Conservation (phyloP, 2,797 vertebrate species). For the Gastrophryne carolinensis region DNA sequence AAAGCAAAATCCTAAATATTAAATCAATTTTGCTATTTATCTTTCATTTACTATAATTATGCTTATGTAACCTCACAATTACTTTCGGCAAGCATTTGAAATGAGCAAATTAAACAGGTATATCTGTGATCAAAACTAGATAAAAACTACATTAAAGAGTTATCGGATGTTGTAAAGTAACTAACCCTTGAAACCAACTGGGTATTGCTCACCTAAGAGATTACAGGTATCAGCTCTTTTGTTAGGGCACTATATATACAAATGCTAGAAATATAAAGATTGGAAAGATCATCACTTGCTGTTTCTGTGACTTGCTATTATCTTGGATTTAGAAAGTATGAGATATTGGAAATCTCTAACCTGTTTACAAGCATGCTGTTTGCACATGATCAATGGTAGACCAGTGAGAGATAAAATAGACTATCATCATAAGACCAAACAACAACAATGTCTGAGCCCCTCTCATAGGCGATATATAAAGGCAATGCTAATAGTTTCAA, state of each 20-base stretch:
- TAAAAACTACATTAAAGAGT: background rate
- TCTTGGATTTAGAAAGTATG: background rate
- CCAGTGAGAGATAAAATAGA: background rate
- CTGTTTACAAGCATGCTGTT: background rate
- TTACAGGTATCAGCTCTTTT: background rate
- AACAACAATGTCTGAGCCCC: too few species aligned
- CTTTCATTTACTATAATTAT: too few species aligned
- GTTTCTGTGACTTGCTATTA: background rate
- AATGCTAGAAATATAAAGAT: background rate
- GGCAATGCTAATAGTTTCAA: too few species aligned
- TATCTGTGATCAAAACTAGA: background rate
- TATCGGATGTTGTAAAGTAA: background rate
- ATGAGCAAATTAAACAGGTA: too few species aligned
- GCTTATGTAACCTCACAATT: too few species aligned
- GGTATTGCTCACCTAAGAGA: background rate
- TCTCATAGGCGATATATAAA: too few species aligned
- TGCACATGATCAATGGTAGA: background rate
- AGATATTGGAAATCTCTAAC: background rate
- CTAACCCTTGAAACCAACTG: conserved; percentile 8
- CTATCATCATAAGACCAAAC: too few species aligned
- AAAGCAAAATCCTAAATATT: too few species aligned
- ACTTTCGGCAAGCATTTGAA: too few species aligned
- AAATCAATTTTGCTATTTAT: too few species aligned
- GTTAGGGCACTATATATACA: background rate
- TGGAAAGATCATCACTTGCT: background rate